phyloP scores from a whole-genome alignment of 2,797 vertebrate species.

The Molossus molossus region DNA sequence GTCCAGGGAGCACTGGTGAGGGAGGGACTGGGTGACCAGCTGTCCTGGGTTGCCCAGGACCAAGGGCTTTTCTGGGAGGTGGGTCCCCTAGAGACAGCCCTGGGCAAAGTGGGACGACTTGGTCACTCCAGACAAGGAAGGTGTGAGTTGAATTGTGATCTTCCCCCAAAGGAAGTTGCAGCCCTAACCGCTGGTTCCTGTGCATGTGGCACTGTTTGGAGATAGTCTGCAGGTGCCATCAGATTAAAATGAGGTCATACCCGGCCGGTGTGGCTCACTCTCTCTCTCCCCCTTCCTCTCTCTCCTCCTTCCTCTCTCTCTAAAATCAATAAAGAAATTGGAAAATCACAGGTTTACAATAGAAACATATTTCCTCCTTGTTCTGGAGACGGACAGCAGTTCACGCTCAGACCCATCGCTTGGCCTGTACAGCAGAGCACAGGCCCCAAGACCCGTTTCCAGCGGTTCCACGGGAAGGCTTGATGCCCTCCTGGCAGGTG shows the following conservation, averaged over 20 bases:
- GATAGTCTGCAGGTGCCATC: not conserved
- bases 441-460: not conserved
- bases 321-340: too few relatives aligned
- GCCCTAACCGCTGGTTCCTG: not conserved
- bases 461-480: not conserved
- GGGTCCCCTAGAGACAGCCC: not conserved
- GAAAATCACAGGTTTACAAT: too few relatives aligned
- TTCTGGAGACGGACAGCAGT: not conserved
- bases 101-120: not conserved
- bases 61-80: not conserved
- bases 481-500: not conserved
- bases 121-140: not conserved
- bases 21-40: too few relatives aligned
- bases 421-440: not conserved
- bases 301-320: too few relatives aligned
- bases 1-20: too few relatives aligned
- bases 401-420: fast-evolving
- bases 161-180: too few relatives aligned
- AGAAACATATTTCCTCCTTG: too few relatives aligned
- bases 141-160: not conserved
- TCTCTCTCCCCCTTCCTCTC: too few relatives aligned
- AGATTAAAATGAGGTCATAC: too few relatives aligned
- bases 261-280: too few relatives aligned
- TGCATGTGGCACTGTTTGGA: too few relatives aligned
- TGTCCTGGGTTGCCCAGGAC: not conserved